Conservation (phyloP, 2,888 invertebrate species). For the Drosophila gaucha region DNA sequence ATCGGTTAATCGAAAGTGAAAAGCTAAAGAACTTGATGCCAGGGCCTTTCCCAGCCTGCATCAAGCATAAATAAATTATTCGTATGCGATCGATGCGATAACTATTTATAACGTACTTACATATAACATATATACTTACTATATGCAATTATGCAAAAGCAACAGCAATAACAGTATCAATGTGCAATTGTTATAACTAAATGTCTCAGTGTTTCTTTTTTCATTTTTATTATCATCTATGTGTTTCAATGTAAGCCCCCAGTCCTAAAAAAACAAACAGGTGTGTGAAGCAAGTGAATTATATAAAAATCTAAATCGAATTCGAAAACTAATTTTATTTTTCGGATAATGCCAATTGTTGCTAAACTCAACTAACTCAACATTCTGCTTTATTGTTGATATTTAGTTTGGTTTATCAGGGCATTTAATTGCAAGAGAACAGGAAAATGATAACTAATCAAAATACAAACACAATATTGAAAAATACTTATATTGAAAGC, state of each 20-base stretch:
- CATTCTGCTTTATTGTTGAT: constrained; percentile 38
- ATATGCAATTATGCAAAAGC: constrained; percentile 50
- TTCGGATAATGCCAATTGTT: constrained; percentile 29
- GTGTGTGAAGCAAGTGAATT: constrained; percentile 50
- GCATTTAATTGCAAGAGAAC: constrained; percentile 19
- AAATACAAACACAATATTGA: no score
- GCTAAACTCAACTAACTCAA: constrained; percentile 33
- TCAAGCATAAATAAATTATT: constrained; percentile 30
- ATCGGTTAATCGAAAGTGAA: constrained; percentile 4
- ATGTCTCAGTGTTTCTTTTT: constrained; percentile 47
- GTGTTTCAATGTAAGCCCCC: constrained; percentile 45
- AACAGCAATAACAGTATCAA: constrained; percentile 53
- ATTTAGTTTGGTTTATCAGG: constrained; percentile 16
- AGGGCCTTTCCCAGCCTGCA: constrained; percentile 30
- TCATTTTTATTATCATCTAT: constrained; percentile 36
- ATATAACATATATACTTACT: constrained; percentile 39
- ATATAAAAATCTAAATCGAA: constrained; percentile 17
- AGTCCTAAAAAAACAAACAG: constrained; percentile 1
- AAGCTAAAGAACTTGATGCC: not conserved
- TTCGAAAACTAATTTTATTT: constrained; percentile 26
- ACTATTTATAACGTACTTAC: constrained; percentile 47
- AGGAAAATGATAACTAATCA: constrained; percentile 57
- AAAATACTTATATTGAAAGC: constrained; percentile 43
- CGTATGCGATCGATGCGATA: constrained; percentile 38
- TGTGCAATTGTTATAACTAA: constrained; percentile 55